Base-by-base conservation (phyloP, 1,140 invertebrate genomes). In the Diorhabda elongata region DNA sequence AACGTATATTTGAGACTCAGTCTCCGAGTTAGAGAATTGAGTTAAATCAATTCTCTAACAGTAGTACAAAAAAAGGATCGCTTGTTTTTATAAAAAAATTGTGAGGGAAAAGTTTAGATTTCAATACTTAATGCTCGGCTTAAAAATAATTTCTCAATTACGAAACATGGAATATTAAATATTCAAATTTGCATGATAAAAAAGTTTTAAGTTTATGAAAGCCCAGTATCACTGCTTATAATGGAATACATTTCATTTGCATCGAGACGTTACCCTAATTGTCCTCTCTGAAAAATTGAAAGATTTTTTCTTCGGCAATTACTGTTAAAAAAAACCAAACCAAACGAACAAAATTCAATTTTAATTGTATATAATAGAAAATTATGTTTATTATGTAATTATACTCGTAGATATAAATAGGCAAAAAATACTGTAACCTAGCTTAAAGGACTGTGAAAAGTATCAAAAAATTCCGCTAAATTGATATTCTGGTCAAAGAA, bases 141-240 rank as follows among this genome's bases (percentile, higher is more conserved):
- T 67, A 73, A 72, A 73, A 73, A 70, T 70, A 71, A 73, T 73
- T 73, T 73, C 69, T 66, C 71, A 73, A 73, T 73, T 73, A 73
- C 69, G 64, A 73, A 73, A 73, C 71, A 73, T 73, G 71, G 71
- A 73, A 73, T 73, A 73, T 73, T 68, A 68, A 71, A 70, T 71
- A 66, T 68, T 65, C 42, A 52, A 58, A 70, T 73, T 73, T 69
- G 69, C 66, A 66, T 73, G 68, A 68, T 70, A 62, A 73, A 67
- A 73, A 73, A 72, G 57, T 52, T 67, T 72, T 61, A 72, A 67
- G 71, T 72, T 72, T 72, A 66, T 69, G 69, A 69, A 72, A 66
- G 58, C 66, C 69, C 68, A 69, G 64, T 69, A 72, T 69, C 68
- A 64, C 64, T 72, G 67, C 44, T 64, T 5, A 42, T 72, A 72